These are phyloP conservation scores for Stigmatopora nigra DNA, from an alignment of 2,113 vertebrate genomes.

Conservation along the genomic window DNA sequence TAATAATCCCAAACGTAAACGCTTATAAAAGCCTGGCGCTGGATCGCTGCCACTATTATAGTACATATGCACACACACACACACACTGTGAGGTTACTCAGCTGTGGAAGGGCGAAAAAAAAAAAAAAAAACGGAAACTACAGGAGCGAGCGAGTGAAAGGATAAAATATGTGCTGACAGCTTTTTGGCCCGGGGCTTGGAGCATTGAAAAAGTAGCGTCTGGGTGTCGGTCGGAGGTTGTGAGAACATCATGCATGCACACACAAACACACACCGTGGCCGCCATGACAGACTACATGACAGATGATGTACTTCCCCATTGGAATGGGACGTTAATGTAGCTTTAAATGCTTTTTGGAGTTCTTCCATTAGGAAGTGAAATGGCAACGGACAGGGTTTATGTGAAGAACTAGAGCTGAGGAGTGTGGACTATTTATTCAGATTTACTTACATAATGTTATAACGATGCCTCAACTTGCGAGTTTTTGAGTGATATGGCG, in stretches of 20 bases:
- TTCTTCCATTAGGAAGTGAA: background rate
- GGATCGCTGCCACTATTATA: slow-evolving; percentile 9
- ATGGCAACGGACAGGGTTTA: background rate
- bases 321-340: slow-evolving; percentile 21
- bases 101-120: background rate
- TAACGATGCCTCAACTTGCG: background rate
- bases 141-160: slow-evolving; percentile 39
- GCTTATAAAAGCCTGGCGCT: background rate
- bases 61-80: background rate
- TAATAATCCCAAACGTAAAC: slow-evolving; percentile 3
- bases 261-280: background rate
- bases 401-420: background rate
- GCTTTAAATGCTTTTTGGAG: slow-evolving; percentile 12
- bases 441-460: background rate
- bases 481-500: background rate
- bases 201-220: slow-evolving; percentile 61
- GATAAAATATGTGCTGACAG: slow-evolving; percentile 65
- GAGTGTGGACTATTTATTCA: background rate
- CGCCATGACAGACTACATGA: slow-evolving; percentile 38
- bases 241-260: slow-evolving; percentile 43
- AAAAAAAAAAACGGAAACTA: slow-evolving; percentile 34
- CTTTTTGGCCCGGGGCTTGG: slow-evolving; percentile 52
- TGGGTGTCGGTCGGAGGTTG: slow-evolving; percentile 54
- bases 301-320: slow-evolving; percentile 28
- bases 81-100: slow-evolving; percentile 12